Evolutionary conservation across 2,888 invertebrate species (phyloP), one percentile per base, ranked within the genome.

Genomic region (Cataglyphis altisquamis): DNA sequence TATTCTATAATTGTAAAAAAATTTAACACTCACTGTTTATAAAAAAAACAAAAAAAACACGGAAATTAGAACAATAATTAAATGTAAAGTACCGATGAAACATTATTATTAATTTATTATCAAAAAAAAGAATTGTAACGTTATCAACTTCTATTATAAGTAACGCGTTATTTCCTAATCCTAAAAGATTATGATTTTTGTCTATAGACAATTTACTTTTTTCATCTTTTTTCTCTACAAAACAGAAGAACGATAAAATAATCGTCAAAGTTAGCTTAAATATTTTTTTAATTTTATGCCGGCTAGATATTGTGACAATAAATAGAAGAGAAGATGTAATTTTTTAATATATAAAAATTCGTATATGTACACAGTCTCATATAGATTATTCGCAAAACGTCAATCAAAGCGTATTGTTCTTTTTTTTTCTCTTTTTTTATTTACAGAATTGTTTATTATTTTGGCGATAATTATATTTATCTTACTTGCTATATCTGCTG

Each of bases 361-460:
- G 32, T 32, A 6, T 36, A 1, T 57, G 36, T 36, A 39, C 41
- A 41, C 3, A 12, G 15, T 41, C 9, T 25, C 4, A 57, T 68
- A 32, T 29, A 32, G 10, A 36, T 41, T 41, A n/a, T 32, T 36
- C 12, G 25, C 21, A 32, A 55, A n/a, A 6, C 6, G 48, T 3
- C 25, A 25, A 66, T 25, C 15, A 55, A 29, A 73, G 0, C 10
- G 6, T 4, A 39, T 41, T 10, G n/a, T 45, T 48, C 6, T 52
- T n/a, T n/a, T n/a, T 8, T 2, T 8, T 2, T 52, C 8, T 2
- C n/a, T 18, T n/a, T 8, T n/a, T n/a, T 52, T 52, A 52, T 52
- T 85, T 85, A 6, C 84, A 94, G 94, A 93, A 29, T 83, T 94
- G 3, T 89, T 89, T 15, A 83, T 92, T 32, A 88, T 91, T 29